Percentiles rank a stretch among this genome's conserved stretches.
These are phyloP conservation scores for Clarias laeviceps DNA, from an alignment of 2,797 vertebrate genomes.

Conservation along the genomic window DNA sequence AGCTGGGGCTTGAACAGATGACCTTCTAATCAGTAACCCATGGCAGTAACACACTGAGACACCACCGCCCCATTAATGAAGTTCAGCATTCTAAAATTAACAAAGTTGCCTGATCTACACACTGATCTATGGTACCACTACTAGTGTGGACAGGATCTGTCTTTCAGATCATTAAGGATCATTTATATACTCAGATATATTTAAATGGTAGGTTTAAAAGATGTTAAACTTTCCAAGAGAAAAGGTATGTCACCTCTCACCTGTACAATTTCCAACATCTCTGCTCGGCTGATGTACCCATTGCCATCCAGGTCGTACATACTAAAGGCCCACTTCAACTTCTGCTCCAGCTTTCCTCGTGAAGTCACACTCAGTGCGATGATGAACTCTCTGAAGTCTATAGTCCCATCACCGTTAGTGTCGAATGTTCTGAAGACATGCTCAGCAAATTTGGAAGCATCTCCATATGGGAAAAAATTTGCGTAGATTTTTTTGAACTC, in stretches of 20 bases:
- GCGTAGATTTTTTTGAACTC: constrained; percentile 90
- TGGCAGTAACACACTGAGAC: too few relatives aligned
- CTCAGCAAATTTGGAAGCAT: constrained; percentile 85
- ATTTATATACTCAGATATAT: neutral
- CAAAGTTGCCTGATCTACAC: too few relatives aligned
- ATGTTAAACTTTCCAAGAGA: neutral
- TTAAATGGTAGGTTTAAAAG: neutral
- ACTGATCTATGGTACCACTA: too few relatives aligned
- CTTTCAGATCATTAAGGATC: neutral
- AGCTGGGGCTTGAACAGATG: too few relatives aligned
- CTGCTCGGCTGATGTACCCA: constrained; percentile 86
- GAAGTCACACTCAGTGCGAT: constrained; percentile 86
- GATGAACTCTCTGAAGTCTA: constrained; percentile 88
- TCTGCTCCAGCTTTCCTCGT: constrained; percentile 84
- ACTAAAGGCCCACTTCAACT: constrained; percentile 86
- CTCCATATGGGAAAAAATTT: constrained; percentile 85
- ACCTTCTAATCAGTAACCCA: too few relatives aligned
- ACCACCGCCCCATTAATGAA: too few relatives aligned
- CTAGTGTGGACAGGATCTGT: neutral
- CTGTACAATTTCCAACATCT: constrained; percentile 90
- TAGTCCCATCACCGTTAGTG: constrained; percentile 83
- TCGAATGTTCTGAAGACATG: constrained; percentile 87
- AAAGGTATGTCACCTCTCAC: constrained; percentile 60
- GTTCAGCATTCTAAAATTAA: too few relatives aligned
- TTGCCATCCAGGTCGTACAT: constrained; percentile 89